These are phyloP conservation scores for Miniopterus natalensis DNA, from an alignment of 2,113 vertebrate genomes.

Conservation along the genomic window DNA sequence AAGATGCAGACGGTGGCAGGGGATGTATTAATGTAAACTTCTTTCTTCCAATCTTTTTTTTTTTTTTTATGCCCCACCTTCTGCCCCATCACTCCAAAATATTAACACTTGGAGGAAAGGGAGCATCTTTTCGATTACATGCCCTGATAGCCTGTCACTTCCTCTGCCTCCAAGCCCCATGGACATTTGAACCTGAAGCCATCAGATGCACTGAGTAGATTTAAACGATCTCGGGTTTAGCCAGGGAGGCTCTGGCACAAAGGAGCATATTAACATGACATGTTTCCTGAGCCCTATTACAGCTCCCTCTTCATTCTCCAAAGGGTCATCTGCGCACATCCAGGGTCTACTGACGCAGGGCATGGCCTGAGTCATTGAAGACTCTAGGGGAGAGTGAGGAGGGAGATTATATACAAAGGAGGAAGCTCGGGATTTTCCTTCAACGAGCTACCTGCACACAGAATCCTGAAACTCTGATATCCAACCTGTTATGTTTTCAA, in stretches of 20 bases:
- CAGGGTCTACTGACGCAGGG: not conserved
- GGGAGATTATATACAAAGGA: not conserved
- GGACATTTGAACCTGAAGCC: conserved; percentile 2
- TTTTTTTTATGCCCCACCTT: not conserved
- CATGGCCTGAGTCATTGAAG: not conserved
- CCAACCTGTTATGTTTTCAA: not conserved
- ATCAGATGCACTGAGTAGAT: not conserved
- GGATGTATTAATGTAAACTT: not conserved
- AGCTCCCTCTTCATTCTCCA: not conserved
- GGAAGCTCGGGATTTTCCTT: not conserved
- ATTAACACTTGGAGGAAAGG: not conserved
- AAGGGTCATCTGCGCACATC: not conserved
- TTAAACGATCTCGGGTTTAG: not conserved
- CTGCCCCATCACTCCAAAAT: not conserved
- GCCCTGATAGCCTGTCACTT: not conserved
- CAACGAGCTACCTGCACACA: not conserved
- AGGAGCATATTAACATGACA: not conserved
- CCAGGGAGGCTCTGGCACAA: not conserved
- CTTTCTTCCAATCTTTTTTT: not conserved
- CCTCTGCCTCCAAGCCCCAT: not conserved
- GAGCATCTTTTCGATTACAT: not conserved
- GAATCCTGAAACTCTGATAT: not conserved
- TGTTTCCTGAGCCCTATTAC: not conserved
- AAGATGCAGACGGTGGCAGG: not conserved
- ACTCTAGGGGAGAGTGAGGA: not conserved